These are phyloP conservation scores for Myripristis murdjan DNA, from an alignment of 2,797 vertebrate genomes.

Conservation along the genomic window DNA sequence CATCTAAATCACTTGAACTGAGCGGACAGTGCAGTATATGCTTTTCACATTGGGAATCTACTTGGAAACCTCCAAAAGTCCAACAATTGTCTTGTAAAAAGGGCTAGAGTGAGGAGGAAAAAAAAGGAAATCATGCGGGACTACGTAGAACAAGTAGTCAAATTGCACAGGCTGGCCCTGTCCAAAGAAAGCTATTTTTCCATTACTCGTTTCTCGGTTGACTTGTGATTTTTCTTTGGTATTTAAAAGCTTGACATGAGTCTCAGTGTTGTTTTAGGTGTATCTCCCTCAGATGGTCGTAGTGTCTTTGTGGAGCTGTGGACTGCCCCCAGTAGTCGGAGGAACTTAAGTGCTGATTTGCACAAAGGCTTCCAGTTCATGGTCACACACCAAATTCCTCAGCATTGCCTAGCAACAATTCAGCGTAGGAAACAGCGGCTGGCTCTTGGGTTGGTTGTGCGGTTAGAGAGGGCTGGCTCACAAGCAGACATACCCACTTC, in stretches of 20 bases:
- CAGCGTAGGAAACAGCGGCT: slow-evolving; percentile 64
- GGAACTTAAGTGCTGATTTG: slow-evolving; percentile 79
- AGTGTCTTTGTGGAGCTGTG: slow-evolving; percentile 65
- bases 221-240: slow-evolving; percentile 57
- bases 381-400: slow-evolving; percentile 82
- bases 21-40: slow-evolving; percentile 23
- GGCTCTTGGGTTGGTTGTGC: slow-evolving; percentile 62
- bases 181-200: slow-evolving; percentile 85
- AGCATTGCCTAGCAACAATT: slow-evolving; percentile 84
- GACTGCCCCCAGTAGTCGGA: slow-evolving; percentile 49
- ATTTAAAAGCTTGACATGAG: slow-evolving; percentile 71
- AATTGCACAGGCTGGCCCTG: slow-evolving; percentile 89
- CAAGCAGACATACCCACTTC: slow-evolving; percentile 66
- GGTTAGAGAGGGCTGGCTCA: slow-evolving; percentile 66
- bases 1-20: slow-evolving; percentile 12
- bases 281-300: slow-evolving; percentile 52
- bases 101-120: slow-evolving; percentile 62
- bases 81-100: slow-evolving; percentile 72
- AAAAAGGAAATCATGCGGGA: slow-evolving; percentile 36
- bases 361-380: slow-evolving; percentile 82
- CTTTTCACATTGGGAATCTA: slow-evolving; percentile 56
- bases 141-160: slow-evolving; percentile 60
- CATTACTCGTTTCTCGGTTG: slow-evolving; percentile 61
- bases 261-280: slow-evolving; percentile 62
- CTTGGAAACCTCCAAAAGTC: slow-evolving; percentile 50